Percentiles rank a stretch among this genome's conserved stretches.
phyloP scores from a whole-genome alignment of 2,113 vertebrate genomes.

The Empidonax alnorum region DNA sequence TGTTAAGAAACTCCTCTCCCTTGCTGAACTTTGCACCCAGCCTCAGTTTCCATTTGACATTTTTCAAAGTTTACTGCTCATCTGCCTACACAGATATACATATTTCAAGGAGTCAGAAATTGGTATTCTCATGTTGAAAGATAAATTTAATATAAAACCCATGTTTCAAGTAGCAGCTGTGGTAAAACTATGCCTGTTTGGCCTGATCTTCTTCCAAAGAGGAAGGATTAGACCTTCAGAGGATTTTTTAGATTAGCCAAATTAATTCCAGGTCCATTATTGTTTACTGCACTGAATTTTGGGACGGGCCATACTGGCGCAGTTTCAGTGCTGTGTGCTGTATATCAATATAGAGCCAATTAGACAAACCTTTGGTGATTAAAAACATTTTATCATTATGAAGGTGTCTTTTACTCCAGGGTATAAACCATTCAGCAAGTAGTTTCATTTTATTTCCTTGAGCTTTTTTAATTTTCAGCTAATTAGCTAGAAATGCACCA shows the following conservation, averaged over 20 bases:
- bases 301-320: background rate
- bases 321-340: background rate
- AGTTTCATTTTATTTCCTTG: conserved; percentile 46
- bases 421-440: conserved; percentile 25
- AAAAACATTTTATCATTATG: conserved; percentile 40
- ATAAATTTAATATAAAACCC: background rate
- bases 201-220: background rate
- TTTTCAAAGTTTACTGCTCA: background rate
- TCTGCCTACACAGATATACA: background rate
- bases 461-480: conserved; percentile 53
- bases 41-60: background rate
- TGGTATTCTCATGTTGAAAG: background rate
- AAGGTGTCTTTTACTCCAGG: conserved; percentile 35
- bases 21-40: background rate
- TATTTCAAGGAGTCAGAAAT: background rate
- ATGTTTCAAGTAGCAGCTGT: background rate
- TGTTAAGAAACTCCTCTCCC: background rate
- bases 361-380: conserved; percentile 46
- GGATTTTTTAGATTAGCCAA: background rate
- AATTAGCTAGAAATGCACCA: conserved; percentile 56
- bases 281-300: background rate
- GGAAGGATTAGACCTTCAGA: background rate
- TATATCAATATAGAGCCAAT: background rate
- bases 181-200: background rate
- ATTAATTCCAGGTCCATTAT: background rate